A percentile compares a stretch with the other conserved stretches of the same genome.
Evolutionary conservation across 2,888 invertebrate genomes (phyloP).

Genomic region (Aporophyla nigra): DNA sequence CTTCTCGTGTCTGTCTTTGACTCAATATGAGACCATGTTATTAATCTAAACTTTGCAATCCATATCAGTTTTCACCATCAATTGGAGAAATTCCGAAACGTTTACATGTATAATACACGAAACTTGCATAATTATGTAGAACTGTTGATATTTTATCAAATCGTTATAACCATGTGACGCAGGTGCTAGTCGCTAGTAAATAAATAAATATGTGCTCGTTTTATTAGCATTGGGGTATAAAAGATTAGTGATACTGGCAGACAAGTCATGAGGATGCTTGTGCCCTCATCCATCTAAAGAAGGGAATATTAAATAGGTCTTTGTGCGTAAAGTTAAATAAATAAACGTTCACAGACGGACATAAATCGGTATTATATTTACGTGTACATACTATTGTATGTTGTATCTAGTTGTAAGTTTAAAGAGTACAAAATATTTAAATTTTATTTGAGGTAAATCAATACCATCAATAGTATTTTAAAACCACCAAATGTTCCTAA

Average conservation of each 20-base stretch:
- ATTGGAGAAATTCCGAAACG: neutral
- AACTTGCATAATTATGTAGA: neutral
- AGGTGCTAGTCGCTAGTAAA: neutral
- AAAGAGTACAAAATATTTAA: neutral
- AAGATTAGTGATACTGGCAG: neutral
- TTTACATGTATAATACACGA: neutral
- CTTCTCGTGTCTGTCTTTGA: neutral
- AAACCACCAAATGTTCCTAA: conserved; percentile 22
- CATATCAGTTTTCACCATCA: neutral
- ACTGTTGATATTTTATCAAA: neutral
- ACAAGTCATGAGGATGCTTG: too few relatives aligned
- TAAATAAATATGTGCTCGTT: conserved; percentile 2
- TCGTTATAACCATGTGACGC: neutral
- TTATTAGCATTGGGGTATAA: conserved; percentile 1
- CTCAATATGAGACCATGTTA: neutral
- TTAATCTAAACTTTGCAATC: neutral
- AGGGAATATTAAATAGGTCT: too few relatives aligned
- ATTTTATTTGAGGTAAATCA: neutral
- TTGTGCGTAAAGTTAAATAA: too few relatives aligned
- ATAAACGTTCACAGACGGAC: neutral
- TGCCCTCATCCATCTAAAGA: neutral
- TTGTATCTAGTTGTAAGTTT: conserved; percentile 25
- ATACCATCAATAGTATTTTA: neutral
- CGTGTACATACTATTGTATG: neutral
- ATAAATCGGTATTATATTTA: conserved; percentile 13